Base-by-base conservation (phyloP, 2,888 invertebrate species). In the Sphaerophoria taeniata region DNA sequence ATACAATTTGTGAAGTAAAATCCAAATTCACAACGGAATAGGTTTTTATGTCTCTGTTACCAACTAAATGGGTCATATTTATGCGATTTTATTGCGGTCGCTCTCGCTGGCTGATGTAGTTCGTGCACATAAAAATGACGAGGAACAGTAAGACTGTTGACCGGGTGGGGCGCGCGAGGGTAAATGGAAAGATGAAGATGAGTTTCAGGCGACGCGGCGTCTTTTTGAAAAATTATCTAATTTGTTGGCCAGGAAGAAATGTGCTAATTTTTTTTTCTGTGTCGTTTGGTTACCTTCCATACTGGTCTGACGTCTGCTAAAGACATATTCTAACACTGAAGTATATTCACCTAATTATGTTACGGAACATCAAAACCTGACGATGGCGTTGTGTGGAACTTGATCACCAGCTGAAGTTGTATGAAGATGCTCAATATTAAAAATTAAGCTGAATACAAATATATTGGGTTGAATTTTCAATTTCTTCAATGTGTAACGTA, bases 61-160 rank as follows among this genome's bases (percentile, higher is more conserved):
- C 58, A 63, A 55, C 65, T 82, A 77, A 82, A 76, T 76, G 71
- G 81, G 76, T 82, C 76, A 82, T 82, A 82, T 76, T 77, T 61
- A 82, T 76, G 81, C 77, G 72, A 77, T 77, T 72, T 77, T 77
- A 82, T 77, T 77, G 77, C 67, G 65, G 72, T 70, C 72, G 16
- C 60, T 67, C 61, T 60, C 1, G 24, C 24, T 24, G 24, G 43
- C 24, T 56, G 75, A 56, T 67, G 56, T 31, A 56, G 70, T 70
- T 55, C 70, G 72, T 49, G 51, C 39, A 61, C 14, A 51, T 45
- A 24, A 45, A 65, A 31, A 61, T 61, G 61, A 61, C n/a, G 60
- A 31, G 60, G 43, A 60, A 12, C 3, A 14, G 4, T 1, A 45
- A 12, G 9, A 45, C 39, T 9, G 9, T 4, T 12, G 43, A 43